Evolutionary conservation across 2,113 vertebrate genomes (phyloP).

Genomic region (Tetrax tetrax): DNA sequence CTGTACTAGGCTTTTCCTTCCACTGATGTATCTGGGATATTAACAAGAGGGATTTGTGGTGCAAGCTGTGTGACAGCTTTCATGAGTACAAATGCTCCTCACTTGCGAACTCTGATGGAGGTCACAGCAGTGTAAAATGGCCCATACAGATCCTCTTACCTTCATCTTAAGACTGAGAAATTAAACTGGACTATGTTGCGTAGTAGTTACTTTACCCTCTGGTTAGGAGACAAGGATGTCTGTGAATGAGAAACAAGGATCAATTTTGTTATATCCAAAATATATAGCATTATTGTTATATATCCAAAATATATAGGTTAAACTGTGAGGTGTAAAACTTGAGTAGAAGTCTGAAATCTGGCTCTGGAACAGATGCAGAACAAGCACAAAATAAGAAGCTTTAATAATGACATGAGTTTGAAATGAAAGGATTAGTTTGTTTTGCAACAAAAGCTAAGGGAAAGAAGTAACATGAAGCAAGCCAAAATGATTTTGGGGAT

Average conservation of each 20-base stretch:
- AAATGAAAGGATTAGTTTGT: conserved; percentile 44
- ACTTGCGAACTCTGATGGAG: neutral
- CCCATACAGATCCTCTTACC: neutral
- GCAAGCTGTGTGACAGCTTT: neutral
- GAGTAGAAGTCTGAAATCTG: neutral
- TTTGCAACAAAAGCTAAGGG: neutral
- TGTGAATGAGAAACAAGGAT: neutral
- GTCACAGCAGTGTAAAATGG: neutral
- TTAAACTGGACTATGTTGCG: neutral
- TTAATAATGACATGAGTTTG: conserved; percentile 6
- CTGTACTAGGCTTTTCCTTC: neutral
- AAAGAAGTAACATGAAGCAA: neutral
- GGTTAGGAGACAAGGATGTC: neutral
- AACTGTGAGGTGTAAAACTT: neutral
- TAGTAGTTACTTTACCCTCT: neutral
- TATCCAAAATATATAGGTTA: neutral
- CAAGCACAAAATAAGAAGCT: neutral
- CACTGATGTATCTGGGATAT: neutral
- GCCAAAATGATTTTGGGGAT: neutral
- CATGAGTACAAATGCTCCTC: neutral
- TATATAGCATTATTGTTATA: neutral
- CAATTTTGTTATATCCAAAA: neutral
- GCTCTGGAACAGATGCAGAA: neutral
- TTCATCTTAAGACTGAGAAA: neutral
- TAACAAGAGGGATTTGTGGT: neutral